A percentile compares a stretch with the other conserved stretches of the same genome.
phyloP scores from a whole-genome alignment of 2,888 invertebrate genomes.

The Sialis lutaria region DNA sequence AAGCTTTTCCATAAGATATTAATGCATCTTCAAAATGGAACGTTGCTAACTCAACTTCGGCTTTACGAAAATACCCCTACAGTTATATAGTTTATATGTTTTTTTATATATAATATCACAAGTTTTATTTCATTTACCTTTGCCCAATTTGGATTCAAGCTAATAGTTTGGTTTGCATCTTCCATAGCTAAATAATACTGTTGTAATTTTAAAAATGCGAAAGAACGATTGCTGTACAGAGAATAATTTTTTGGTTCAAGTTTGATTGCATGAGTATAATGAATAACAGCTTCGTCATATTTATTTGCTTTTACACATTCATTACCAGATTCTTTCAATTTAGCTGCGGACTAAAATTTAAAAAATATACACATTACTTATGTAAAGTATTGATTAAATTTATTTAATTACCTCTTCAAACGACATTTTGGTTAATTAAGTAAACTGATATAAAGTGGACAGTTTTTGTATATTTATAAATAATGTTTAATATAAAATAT shows the following conservation, averaged over 20 bases:
- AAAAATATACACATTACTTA: not conserved
- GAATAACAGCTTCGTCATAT: slow-evolving; percentile 56
- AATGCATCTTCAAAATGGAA: slow-evolving; percentile 48
- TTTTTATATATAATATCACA: not conserved
- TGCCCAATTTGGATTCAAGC: slow-evolving; percentile 58
- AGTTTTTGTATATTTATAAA: too few species aligned
- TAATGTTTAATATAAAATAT: too few species aligned
- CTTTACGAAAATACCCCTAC: slow-evolving; percentile 55
- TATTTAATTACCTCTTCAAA: too few species aligned
- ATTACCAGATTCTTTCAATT: slow-evolving; percentile 57
- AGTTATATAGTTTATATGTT: slow-evolving; percentile 8
- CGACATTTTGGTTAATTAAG: too few species aligned
- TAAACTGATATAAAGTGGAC: too few species aligned
- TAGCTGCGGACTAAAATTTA: slow-evolving; percentile 25
- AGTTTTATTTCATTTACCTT: slow-evolving; percentile 33
- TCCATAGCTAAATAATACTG: slow-evolving; percentile 60
- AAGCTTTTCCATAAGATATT: slow-evolving; percentile 47
- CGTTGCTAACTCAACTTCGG: slow-evolving; percentile 52
- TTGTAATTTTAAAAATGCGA: slow-evolving; percentile 58
- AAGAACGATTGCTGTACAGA: slow-evolving; percentile 63
- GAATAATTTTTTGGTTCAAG: slow-evolving; percentile 50
- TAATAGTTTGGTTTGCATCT: slow-evolving; percentile 61
- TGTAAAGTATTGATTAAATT: too few species aligned
- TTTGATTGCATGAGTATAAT: slow-evolving; percentile 66
- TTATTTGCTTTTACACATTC: slow-evolving; percentile 53